Conservation (phyloP, 1,140 invertebrate species). For the Asbolus verrucosus region DNA sequence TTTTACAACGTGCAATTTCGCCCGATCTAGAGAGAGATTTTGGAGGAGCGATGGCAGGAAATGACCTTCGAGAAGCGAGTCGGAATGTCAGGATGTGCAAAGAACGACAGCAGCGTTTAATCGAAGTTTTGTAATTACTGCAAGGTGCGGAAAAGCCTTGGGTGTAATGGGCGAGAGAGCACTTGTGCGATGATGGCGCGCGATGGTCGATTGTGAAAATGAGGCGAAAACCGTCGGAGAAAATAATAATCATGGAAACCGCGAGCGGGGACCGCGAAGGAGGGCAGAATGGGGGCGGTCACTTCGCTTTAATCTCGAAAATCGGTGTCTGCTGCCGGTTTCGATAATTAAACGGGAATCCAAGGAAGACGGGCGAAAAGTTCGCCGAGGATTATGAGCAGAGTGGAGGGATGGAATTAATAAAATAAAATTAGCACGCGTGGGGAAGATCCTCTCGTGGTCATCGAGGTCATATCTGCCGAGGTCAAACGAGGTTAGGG, state of each 20-base stretch:
- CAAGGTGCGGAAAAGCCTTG: constrained; percentile 9
- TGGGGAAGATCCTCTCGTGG: not conserved
- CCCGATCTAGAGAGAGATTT: not conserved
- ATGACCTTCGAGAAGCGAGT: not conserved
- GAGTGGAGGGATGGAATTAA: not conserved
- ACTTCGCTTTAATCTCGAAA: no score
- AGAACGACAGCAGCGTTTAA: constrained; percentile 1
- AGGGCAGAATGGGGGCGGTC: not conserved
- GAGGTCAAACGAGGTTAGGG: constrained; percentile 7
- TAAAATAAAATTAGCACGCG: not conserved
- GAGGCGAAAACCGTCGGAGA: not conserved
- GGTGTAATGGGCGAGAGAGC: constrained; percentile 2
- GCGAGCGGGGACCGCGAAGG: no score
- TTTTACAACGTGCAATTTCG: not conserved
- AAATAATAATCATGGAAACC: not conserved
- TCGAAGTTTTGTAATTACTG: constrained; percentile 12
- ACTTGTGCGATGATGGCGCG: not conserved
- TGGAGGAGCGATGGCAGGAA: not conserved
- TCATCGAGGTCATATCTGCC: not conserved
- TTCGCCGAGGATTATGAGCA: not conserved
- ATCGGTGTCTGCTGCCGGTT: no score
- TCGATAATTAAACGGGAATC: no score
- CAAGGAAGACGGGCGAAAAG: no score
- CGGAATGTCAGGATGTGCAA: not conserved
- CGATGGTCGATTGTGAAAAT: not conserved